Evolutionary conservation across 2,113 vertebrate species (phyloP).

Genomic region (Neodontobutis hainanensis): DNA sequence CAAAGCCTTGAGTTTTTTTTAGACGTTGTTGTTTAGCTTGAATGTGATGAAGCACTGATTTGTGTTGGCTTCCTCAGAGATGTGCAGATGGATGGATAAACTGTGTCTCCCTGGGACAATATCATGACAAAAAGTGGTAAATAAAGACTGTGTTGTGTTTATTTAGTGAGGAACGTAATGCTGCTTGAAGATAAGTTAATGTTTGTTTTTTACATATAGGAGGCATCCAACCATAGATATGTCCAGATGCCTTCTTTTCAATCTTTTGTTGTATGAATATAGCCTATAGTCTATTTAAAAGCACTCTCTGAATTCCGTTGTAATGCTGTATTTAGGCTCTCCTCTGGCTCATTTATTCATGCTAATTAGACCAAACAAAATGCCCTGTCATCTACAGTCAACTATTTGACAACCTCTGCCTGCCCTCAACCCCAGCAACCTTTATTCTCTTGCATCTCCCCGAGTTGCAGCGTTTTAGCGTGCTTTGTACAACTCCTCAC

Average conservation of each 20-base stretch:
- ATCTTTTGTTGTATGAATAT: too few species aligned
- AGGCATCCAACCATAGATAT: too few species aligned
- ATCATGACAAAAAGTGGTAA: constrained; percentile 37
- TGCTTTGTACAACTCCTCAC: background rate
- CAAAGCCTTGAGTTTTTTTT: background rate
- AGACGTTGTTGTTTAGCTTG: constrained; percentile 22
- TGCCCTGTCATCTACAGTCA: constrained; percentile 25
- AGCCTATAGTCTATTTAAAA: background rate
- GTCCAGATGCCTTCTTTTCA: too few species aligned
- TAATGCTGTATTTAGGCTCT: constrained; percentile 27
- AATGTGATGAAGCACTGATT: constrained; percentile 38
- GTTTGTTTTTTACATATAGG: background rate
- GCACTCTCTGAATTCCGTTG: constrained; percentile 27
- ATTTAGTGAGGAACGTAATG: background rate
- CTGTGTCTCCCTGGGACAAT: constrained; percentile 43
- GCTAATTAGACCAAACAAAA: constrained; percentile 32
- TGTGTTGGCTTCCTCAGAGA: constrained; percentile 28
- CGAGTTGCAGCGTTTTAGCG: background rate
- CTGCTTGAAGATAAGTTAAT: background rate
- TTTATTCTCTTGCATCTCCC: constrained; percentile 8
- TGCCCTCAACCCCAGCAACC: background rate
- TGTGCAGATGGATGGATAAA: constrained; percentile 68
- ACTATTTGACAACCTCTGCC: constrained; percentile 16
- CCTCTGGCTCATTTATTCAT: constrained; percentile 27
- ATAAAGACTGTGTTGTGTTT: background rate